Base-by-base conservation (phyloP, 2,113 vertebrate genomes). In the Paracanthobrama guichenoti region DNA sequence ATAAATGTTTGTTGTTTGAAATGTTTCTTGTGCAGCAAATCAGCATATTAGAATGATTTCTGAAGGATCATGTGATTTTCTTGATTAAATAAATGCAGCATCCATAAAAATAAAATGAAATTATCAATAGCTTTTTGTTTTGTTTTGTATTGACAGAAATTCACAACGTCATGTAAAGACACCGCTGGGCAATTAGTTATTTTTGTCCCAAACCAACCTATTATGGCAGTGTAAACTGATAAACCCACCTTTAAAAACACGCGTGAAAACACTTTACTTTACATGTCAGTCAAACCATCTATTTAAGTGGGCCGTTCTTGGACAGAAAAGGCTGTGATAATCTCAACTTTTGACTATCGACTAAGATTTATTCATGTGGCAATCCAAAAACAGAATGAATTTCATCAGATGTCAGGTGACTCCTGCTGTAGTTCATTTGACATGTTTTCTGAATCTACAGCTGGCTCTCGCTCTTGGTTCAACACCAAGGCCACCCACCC, bases 401-500 rank as follows among this genome's bases (percentile, higher is more conserved):
- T 22, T 35, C 66, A 71, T 71, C 50, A 62, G 80, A 48, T 57
- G 50, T 83, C 24, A 69, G 72, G 60, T 35, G 60, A 71, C 67
- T 31, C 53, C 66, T 59, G 31, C 26, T 11, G 12, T 20, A n/a
- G 44, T 59, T 46, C 35, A 53, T 24, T 81, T 59, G 6, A 35
- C 53, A 64, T 35, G 24, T 48, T 80, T 20, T 22, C 53, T n/a
- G 60, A 69, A 66, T 69, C 57, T 64, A 46, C 77, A 72, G 69
- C 48, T 76, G 84, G 69, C 71, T 86, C 42, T 62, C 3, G 10
- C 10, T 42, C 31, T 73, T 87, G 82, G 85, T 50, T 84, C 57
- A 35, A 10, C 53, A 87, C 73, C 83, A 82, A 87, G 86, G 83
- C 86, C 86, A 85, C 79, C 86, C 83, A 87, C 42, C 67, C 78